Evolutionary conservation across 2,888 invertebrate species (phyloP).

Genomic region (Lutraria lutraria): DNA sequence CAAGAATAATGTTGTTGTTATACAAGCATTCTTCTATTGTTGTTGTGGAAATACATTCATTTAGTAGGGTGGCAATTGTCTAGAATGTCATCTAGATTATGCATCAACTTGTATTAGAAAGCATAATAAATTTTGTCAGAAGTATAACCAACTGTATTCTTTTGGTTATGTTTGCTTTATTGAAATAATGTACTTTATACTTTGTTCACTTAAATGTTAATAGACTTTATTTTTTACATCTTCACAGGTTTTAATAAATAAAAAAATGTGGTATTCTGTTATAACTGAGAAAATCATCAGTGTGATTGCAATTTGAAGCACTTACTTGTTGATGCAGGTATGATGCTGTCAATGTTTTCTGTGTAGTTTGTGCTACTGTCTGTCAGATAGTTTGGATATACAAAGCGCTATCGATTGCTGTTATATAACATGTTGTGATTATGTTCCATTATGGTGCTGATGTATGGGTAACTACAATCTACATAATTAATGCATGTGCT

Average conservation of each 20-base stretch:
- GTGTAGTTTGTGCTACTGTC: neutral
- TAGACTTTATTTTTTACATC: neutral
- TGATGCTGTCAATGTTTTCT: neutral
- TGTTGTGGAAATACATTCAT: neutral
- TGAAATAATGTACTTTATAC: neutral
- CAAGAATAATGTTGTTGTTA: neutral
- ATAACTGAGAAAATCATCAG: neutral
- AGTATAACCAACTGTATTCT: neutral
- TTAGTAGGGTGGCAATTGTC: neutral
- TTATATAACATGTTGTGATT: neutral
- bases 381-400: neutral
- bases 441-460: conserved; percentile 12
- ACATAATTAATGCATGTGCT: neutral
- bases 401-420: neutral
- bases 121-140: neutral
- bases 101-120: neutral
- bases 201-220: neutral
- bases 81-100: neutral
- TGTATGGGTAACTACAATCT: neutral
- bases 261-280: too few species aligned
- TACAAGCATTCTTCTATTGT: neutral
- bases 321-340: neutral
- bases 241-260: neutral
- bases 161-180: neutral
- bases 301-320: neutral